These are phyloP conservation scores for Anthoscopus minutus DNA, from an alignment of 2,113 vertebrate species.

Conservation along the genomic window DNA sequence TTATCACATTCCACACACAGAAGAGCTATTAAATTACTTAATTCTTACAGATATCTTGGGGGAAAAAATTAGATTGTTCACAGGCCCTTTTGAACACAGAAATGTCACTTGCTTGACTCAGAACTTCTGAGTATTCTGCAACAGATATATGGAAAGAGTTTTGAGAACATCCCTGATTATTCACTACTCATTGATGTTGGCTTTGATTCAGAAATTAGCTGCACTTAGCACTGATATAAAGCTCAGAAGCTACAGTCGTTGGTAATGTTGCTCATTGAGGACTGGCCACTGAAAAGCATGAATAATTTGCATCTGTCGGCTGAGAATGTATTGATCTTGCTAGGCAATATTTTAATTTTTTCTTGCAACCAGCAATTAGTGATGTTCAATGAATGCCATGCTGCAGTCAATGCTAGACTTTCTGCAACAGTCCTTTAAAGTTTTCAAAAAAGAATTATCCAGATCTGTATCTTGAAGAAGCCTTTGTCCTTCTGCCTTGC, in stretches of 20 bases:
- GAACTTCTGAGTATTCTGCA: background rate
- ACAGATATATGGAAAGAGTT: background rate
- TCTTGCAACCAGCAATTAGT: background rate
- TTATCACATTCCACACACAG: background rate
- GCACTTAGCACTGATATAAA: background rate
- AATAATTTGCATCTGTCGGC: background rate
- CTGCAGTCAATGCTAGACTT: background rate
- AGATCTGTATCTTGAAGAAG: background rate
- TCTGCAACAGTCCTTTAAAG: background rate
- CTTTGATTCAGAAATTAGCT: background rate
- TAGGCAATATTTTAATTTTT: background rate
- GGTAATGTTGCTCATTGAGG: background rate
- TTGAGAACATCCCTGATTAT: background rate
- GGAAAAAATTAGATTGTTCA: background rate
- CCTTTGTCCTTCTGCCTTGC: background rate
- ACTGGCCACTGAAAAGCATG: background rate
- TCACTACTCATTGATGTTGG: background rate
- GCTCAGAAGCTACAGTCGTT: background rate
- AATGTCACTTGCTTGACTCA: background rate
- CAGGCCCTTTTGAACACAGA: background rate
- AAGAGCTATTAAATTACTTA: background rate
- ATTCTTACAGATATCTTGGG: background rate
- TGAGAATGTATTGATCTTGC: background rate
- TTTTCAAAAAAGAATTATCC: background rate
- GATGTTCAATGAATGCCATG: background rate